Evolutionary conservation across 2,888 invertebrate genomes (phyloP).

Genomic region (Leucoptera coffeella): DNA sequence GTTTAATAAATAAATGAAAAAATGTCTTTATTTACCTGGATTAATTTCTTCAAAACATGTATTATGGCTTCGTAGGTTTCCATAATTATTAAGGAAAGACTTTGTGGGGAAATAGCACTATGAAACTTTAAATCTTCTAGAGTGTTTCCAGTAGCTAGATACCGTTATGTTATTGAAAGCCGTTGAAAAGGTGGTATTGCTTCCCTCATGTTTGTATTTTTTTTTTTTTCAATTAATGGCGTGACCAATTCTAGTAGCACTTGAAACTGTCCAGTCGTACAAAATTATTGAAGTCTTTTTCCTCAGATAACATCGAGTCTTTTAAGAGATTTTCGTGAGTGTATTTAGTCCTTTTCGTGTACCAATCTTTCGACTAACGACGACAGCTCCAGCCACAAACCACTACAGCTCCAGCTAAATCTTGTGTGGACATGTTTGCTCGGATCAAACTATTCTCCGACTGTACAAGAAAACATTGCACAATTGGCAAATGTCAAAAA

Average conservation of each 20-base stretch:
- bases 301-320: not conserved
- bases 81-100: conserved; percentile 7
- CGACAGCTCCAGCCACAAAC: too few species aligned
- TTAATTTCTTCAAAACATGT: conserved; percentile 6
- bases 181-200: conserved; percentile 7
- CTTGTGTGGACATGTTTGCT: too few species aligned
- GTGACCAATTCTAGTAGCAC: conserved; percentile 3
- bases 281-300: not conserved
- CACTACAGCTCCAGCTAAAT: too few species aligned
- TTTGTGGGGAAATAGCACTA: conserved; percentile 8
- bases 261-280: conserved; percentile 1
- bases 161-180: conserved; percentile 7
- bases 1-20: too few species aligned
- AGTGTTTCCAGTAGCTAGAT: conserved; percentile 8
- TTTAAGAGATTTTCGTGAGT: too few species aligned
- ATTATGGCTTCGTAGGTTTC: conserved; percentile 8
- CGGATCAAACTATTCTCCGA: too few species aligned
- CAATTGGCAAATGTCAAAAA: too few species aligned
- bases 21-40: conserved; percentile 6
- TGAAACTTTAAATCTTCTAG: conserved; percentile 8
- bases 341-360: too few species aligned
- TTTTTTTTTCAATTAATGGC: conserved; percentile 4
- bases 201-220: conserved; percentile 7
- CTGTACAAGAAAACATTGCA: too few species aligned
- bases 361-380: too few species aligned